Evolutionary conservation across 1,140 invertebrate species (phyloP).

Genomic region (Drosophila albomicans): DNA sequence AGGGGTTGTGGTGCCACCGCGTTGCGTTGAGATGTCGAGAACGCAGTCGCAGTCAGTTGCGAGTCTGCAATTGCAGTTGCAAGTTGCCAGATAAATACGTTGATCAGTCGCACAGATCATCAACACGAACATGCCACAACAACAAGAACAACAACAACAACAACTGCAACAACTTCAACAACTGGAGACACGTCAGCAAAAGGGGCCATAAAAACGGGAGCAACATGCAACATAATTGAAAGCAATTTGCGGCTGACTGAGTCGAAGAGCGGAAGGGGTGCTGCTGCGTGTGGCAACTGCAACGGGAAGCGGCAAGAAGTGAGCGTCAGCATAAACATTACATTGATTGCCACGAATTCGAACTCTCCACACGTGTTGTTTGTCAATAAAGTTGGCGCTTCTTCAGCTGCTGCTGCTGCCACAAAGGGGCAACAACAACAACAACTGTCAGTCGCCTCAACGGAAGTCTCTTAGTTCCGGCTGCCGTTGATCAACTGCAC

Average conservation of each 20-base stretch:
- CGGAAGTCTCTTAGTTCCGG: constrained; percentile 78
- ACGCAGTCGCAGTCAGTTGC: constrained; percentile 43
- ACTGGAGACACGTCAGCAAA: constrained; percentile 69
- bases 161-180: constrained; percentile 32
- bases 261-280: neutral
- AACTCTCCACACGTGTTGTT: constrained; percentile 73
- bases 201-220: constrained; percentile 79
- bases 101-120: constrained; percentile 73
- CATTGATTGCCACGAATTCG: constrained; percentile 67
- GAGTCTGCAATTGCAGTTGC: constrained; percentile 50
- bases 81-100: constrained; percentile 72
- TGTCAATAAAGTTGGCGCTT: constrained; percentile 64
- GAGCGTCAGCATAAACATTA: constrained; percentile 76
- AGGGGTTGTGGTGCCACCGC: neutral
- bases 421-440: neutral
- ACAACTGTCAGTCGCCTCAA: constrained; percentile 12
- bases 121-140: constrained; percentile 70
- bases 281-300: constrained; percentile 36
- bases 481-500: constrained; percentile 53
- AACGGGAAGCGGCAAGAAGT: constrained; percentile 15
- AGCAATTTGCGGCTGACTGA: constrained; percentile 78
- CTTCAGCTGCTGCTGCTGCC: constrained; percentile 7
- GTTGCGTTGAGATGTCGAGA: constrained; percentile 54
- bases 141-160: constrained; percentile 41
- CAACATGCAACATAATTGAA: constrained; percentile 82